Evolutionary conservation across 2,797 vertebrate species (phyloP).

Genomic region (Sebastes elongatus): DNA sequence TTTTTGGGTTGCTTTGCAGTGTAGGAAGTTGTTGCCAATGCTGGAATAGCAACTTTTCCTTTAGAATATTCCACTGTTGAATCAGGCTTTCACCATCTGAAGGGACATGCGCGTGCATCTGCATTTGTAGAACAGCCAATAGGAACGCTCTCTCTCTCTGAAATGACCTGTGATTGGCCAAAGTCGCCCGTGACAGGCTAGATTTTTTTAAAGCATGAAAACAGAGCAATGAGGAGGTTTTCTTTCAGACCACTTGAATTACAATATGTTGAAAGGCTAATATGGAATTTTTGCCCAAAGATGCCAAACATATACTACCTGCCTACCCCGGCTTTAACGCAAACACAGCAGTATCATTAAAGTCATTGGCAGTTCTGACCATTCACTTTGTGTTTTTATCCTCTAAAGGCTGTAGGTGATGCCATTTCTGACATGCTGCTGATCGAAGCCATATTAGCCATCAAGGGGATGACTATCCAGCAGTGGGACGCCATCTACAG

Average conservation of each 20-base stretch:
- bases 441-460: slow-evolving; percentile 91
- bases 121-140: not conserved
- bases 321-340: not conserved
- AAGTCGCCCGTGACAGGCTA: no score
- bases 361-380: not conserved
- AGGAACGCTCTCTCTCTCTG: not conserved
- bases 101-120: not conserved
- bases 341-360: not conserved
- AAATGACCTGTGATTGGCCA: not conserved
- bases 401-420: slow-evolving; percentile 90
- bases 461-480: slow-evolving; percentile 87
- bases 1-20: not conserved
- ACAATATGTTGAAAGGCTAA: not conserved
- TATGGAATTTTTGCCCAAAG: not conserved
- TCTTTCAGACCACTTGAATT: not conserved
- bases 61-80: not conserved
- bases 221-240: not conserved
- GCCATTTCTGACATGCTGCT: slow-evolving; percentile 95
- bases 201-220: not conserved
- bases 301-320: not conserved
- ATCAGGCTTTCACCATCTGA: not conserved
- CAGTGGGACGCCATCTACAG: slow-evolving; percentile 92
- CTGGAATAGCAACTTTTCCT: not conserved
- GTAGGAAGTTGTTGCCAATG: not conserved
- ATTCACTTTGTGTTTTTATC: not conserved